Evolutionary conservation across 2,888 invertebrate genomes (phyloP).

Genomic region (Acanthosepion pharaonis): DNA sequence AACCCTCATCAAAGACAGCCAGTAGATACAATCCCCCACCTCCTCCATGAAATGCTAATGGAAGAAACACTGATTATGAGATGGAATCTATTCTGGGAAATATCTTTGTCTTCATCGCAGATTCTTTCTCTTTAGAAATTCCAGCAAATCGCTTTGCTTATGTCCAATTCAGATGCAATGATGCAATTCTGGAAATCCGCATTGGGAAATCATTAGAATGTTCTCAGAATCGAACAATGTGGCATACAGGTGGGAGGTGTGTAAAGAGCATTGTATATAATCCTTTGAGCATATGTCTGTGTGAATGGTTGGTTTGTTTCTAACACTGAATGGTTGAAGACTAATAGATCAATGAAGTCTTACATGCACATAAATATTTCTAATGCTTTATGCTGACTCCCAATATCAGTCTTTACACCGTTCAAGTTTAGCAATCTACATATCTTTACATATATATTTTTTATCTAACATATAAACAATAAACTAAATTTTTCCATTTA

Average conservation of each 20-base stretch:
- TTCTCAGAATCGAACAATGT: not conserved
- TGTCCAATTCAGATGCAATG: not conserved
- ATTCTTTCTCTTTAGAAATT: slow-evolving; percentile 33
- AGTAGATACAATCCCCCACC: not conserved
- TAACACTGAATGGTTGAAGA: not conserved
- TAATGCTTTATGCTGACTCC: not conserved
- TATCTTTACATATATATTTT: not conserved
- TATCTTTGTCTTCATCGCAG: not conserved
- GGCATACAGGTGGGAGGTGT: not conserved
- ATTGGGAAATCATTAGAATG: not conserved
- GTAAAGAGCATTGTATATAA: not conserved
- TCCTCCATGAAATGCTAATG: not conserved
- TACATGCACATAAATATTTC: not conserved
- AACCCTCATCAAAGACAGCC: not conserved
- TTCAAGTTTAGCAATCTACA: not conserved
- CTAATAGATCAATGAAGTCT: not conserved
- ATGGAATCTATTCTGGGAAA: not conserved
- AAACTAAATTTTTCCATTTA: not conserved
- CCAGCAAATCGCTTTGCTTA: not conserved
- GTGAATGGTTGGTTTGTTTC: not conserved
- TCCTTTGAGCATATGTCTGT: not conserved
- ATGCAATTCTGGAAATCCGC: not conserved
- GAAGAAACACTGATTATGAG: not conserved
- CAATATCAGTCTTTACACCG: too few species aligned
- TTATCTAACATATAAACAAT: not conserved